Conservation (phyloP, 2,888 invertebrate species). For the Lamproptera curius region DNA sequence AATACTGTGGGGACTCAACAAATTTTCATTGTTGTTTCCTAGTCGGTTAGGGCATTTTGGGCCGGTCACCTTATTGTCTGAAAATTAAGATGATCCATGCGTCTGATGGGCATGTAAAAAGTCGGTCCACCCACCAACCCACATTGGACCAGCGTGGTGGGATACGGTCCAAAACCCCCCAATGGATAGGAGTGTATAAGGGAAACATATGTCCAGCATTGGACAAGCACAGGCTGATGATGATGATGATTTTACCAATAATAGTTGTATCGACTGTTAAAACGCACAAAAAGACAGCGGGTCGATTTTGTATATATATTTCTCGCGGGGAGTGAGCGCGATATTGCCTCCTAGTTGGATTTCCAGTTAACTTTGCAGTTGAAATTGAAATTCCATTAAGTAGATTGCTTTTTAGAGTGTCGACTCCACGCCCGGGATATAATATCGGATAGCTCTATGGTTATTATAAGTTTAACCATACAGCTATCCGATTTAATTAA, state of each 20-base stretch:
- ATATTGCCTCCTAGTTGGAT: conserved; percentile 62
- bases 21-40: no score
- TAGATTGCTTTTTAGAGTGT: conserved; percentile 71
- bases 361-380: conserved; percentile 66
- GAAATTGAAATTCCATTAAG: conserved; percentile 76
- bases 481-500: no score
- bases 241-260: background rate
- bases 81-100: no score
- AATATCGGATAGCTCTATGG: conserved; percentile 14
- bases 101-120: no score
- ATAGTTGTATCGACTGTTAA: background rate
- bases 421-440: conserved; percentile 29
- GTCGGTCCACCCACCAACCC: no score
- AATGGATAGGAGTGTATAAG: no score
- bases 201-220: no score
- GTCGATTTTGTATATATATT: conserved; percentile 18
- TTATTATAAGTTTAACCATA: background rate
- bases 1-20: no score
- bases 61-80: no score
- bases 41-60: no score
- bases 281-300: conserved; percentile 24
- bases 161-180: no score
- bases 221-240: conserved; percentile 21
- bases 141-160: no score
- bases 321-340: conserved; percentile 30